Evolutionary conservation across 2,888 invertebrate species (phyloP).

Genomic region (Patella depressa): DNA sequence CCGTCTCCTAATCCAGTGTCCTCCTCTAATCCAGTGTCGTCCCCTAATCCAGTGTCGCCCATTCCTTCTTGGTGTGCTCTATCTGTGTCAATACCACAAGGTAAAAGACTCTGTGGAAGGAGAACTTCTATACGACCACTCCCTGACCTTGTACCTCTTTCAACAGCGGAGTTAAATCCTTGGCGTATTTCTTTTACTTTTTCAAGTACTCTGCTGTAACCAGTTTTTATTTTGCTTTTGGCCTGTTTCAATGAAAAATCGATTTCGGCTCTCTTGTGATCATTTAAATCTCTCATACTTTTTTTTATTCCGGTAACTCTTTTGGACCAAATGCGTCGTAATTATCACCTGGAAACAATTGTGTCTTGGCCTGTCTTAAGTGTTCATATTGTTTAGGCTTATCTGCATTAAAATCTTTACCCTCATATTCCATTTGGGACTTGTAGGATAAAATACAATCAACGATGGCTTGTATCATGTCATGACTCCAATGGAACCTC

Average conservation of each 20-base stretch:
- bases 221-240: not conserved
- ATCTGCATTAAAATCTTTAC: not conserved
- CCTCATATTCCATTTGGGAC: not conserved
- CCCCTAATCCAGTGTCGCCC: not conserved
- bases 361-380: not conserved
- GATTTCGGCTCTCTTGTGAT: not conserved
- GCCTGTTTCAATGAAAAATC: not conserved
- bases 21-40: not conserved
- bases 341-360: not conserved
- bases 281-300: not conserved
- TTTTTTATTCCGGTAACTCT: not conserved
- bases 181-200: not conserved
- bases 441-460: not conserved
- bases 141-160: not conserved
- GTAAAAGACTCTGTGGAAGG: not conserved
- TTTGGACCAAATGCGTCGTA: not conserved
- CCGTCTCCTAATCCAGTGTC: not conserved
- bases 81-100: not conserved
- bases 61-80: not conserved
- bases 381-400: not conserved
- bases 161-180: not conserved
- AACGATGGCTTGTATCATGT: not conserved
- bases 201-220: slow-evolving; percentile 1
- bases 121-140: not conserved
- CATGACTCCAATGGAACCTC: not conserved